A percentile compares a stretch with the other conserved stretches of the same genome.
phyloP scores from a whole-genome alignment of 2,888 invertebrate species.

The Sinhomidia bicolor region DNA sequence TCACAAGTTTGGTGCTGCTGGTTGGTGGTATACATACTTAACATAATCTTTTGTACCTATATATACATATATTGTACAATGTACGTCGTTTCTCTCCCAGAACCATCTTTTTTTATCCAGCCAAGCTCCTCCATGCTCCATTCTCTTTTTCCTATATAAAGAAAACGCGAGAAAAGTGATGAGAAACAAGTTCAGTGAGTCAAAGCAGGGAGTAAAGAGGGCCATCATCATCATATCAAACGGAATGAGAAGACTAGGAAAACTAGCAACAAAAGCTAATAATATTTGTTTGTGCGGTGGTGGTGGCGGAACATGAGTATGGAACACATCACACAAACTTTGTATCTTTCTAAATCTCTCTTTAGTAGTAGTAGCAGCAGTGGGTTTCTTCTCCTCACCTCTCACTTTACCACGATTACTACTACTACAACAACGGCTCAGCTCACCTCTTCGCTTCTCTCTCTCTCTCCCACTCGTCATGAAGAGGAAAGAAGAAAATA shows the following conservation, averaged over 20 bases:
- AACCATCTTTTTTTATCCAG: not conserved
- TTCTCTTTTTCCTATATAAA: conserved; percentile 1
- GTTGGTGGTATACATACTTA: not conserved
- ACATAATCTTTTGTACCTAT: not conserved
- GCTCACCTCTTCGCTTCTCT: not conserved
- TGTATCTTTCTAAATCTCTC: not conserved
- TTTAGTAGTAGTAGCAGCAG: not conserved
- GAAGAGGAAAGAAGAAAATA: conserved; percentile 10
- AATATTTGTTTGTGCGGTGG: conserved; percentile 15
- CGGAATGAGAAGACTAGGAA: not conserved
- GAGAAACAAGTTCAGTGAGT: conserved; percentile 53
- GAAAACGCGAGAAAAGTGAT: conserved; percentile 1
- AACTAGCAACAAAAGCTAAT: conserved; percentile 34
- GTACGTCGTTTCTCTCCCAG: not conserved
- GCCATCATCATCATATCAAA: conserved; percentile 28
- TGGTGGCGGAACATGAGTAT: conserved; percentile 27
- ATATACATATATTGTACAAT: not conserved
- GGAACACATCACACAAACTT: conserved; percentile 38
- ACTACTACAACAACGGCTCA: not conserved
- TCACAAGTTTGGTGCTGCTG: not conserved
- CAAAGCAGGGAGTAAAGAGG: conserved; percentile 45
- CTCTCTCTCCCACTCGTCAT: not conserved
- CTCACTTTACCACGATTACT: not conserved
- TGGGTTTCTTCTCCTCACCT: conserved; percentile 40
- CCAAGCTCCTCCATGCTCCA: not conserved